phyloP scores from a whole-genome alignment of 2,797 vertebrate species.

The Chloroceryle amazona region DNA sequence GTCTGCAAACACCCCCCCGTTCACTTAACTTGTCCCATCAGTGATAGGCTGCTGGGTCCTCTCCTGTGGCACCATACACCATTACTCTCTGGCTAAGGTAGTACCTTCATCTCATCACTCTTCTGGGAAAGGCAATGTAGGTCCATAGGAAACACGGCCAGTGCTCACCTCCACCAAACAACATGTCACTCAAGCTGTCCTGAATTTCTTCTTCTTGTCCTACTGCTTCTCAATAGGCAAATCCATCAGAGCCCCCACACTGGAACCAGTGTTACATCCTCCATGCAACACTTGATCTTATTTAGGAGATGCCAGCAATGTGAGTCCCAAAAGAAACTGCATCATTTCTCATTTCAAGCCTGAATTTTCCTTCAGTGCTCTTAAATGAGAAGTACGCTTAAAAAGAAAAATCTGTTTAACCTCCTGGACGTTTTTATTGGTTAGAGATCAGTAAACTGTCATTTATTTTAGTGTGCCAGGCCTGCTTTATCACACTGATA shows the following conservation, averaged over 20 bases:
- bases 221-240: background rate
- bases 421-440: background rate
- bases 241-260: fast-evolving
- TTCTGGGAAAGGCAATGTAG: background rate
- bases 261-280: background rate
- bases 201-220: background rate
- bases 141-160: fast-evolving
- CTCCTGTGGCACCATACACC: fast-evolving
- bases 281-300: fast-evolving
- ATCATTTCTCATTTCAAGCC: background rate
- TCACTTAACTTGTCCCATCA: background rate
- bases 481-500: background rate
- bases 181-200: background rate
- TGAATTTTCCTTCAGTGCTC: background rate
- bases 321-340: background rate
- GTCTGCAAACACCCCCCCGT: background rate
- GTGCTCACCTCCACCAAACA: background rate
- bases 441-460: background rate
- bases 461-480: background rate
- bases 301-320: background rate
- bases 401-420: background rate
- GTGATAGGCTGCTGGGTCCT: background rate
- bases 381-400: background rate
- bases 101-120: background rate
- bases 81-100: fast-evolving